Conservation (phyloP, 2,888 invertebrate genomes). For the Drosophila kanekoi region DNA sequence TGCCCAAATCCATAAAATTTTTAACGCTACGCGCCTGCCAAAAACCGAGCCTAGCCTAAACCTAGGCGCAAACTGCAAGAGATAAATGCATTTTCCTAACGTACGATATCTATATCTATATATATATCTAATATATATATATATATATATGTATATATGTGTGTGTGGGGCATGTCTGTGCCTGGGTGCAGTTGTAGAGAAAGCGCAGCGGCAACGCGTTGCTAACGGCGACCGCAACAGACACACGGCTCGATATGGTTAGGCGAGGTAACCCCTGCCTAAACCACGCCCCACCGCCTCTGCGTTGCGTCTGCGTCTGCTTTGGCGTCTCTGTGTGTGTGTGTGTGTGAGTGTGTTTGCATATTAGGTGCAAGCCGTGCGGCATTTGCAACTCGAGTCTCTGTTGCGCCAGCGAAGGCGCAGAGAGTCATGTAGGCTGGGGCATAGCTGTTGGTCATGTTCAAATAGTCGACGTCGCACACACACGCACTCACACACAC, state of each 20-base stretch:
- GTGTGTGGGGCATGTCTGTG: not conserved
- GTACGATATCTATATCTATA: slow-evolving; percentile 41
- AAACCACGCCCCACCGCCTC: slow-evolving; percentile 4
- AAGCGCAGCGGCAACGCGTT: slow-evolving; percentile 75
- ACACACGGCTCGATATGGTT: slow-evolving; percentile 75
- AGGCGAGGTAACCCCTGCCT: slow-evolving; percentile 38
- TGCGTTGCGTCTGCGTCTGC: slow-evolving; percentile 11
- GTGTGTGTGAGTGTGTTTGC: slow-evolving; percentile 38
- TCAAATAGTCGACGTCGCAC: slow-evolving; percentile 60
- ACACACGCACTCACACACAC: slow-evolving; percentile 11
- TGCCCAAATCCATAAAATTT: slow-evolving; percentile 56
- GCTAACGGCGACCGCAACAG: slow-evolving; percentile 80
- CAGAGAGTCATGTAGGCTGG: slow-evolving; percentile 46
- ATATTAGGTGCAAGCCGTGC: slow-evolving; percentile 70
- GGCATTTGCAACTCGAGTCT: slow-evolving; percentile 78
- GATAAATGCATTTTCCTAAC: slow-evolving; percentile 81
- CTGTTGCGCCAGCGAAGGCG: slow-evolving; percentile 53
- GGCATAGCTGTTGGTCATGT: slow-evolving; percentile 78
- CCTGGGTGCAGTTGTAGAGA: slow-evolving; percentile 48
- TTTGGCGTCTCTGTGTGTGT: slow-evolving; percentile 20
- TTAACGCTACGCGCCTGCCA: slow-evolving; percentile 51
- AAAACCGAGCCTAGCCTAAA: slow-evolving; percentile 38
- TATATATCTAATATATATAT: slow-evolving; percentile 12
- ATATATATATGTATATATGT: not conserved
- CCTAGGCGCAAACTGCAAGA: slow-evolving; percentile 62